Conservation (phyloP, 1,140 invertebrate species). For the Heliothis subflexa region DNA sequence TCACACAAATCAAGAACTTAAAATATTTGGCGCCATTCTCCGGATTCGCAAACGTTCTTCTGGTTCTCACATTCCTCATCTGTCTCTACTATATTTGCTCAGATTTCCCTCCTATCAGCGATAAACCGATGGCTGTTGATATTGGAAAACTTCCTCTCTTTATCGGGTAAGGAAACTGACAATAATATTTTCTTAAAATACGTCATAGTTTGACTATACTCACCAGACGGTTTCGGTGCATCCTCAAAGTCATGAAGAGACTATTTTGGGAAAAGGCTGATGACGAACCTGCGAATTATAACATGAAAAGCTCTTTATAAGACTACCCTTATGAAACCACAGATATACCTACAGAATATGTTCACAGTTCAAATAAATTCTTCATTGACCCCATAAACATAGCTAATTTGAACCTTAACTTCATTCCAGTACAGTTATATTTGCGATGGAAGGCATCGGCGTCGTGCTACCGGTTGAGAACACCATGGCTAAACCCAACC, state of each 20-base stretch:
- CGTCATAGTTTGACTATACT: no score
- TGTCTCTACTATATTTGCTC: conserved; percentile 91
- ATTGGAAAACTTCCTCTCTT: conserved; percentile 87
- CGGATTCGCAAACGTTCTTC: conserved; percentile 89
- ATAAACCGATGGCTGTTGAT: conserved; percentile 84
- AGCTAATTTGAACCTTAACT: conserved; percentile 33
- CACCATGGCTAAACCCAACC: conserved; percentile 92
- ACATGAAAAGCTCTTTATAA: no score
- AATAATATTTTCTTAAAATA: no score
- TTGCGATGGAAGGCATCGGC: conserved; percentile 94
- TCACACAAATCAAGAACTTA: conserved; percentile 89
- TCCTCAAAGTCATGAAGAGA: no score
- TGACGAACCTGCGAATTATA: no score
- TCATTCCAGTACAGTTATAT: conserved; percentile 90
- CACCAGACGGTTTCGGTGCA: no score
- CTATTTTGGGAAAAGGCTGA: no score
- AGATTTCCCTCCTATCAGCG: conserved; percentile 83
- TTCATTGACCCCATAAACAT: neutral
- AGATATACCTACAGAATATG: no score
- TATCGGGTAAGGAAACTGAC: conserved; percentile 84
- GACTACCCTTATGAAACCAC: no score
- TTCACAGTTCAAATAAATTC: neutral
- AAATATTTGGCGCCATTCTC: conserved; percentile 92
- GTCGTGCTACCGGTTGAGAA: conserved; percentile 96
- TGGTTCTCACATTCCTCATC: conserved; percentile 90